Evolutionary conservation across 2,113 vertebrate genomes (phyloP), one percentile per base, ranked within the genome.

Genomic region (Rissa tridactyla): DNA sequence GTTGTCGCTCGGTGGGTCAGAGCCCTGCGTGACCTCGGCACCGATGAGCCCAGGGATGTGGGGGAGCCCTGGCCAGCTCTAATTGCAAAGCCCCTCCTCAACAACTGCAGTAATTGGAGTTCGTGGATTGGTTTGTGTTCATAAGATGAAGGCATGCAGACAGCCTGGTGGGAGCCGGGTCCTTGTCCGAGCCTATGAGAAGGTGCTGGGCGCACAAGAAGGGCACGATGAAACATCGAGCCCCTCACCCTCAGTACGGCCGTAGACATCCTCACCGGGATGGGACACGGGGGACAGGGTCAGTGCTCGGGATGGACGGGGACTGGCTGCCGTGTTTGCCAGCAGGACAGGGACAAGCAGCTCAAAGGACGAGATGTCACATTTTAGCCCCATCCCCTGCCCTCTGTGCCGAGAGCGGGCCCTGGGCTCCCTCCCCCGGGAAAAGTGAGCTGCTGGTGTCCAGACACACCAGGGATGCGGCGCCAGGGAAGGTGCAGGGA

Each of bases 61-160:
- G 77, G 15, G 36, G 40, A 57, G 52, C 52, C 21, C 34, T 7
- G 21, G 44, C 27, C 69, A 92, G 57, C 93, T 88, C 90, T 96
- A 73, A 95, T 96, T 91, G 94, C 49, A 88, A 70, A 54, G 49
- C 38, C 70, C 88, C 73, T 93, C 54, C 73, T 54, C 97, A 85
- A 76, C 83, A 86, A 94, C 80, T 26, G 66, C 78, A 78, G 82
- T 80, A 88, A 96, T 97, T 94, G 91, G 92, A 62, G 80, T 78
- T 95, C 70, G 81, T 88, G 83, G 85, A 30, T 91, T 30, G 60
- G 89, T 60, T 96, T 81, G 73, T 30, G 36, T 85, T 85, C 22
- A 11, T 52, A 69, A 71, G 90, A 68, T 94, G 71, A 86, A 91
- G 90, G 69, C 54, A 42, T 32, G 71, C 90, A 55, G 22, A 69